Evolutionary conservation across 2,888 invertebrate genomes (phyloP), one percentile per base, ranked within the genome.

Genomic region (Heliconius hortense): DNA sequence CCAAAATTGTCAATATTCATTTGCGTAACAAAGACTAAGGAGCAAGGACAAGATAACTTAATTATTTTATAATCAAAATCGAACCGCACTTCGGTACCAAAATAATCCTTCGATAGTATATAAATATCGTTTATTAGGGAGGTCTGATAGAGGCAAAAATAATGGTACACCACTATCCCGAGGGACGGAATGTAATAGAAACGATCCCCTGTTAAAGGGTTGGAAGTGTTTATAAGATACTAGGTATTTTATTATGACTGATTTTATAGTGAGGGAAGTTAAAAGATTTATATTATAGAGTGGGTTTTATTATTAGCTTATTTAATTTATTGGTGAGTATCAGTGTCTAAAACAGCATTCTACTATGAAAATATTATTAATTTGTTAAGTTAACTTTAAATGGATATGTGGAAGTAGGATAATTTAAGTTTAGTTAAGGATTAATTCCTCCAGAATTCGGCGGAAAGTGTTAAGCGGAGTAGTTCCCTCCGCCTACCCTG

Each of bases 91-190:
- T 73, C 72, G 21, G 24, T 39, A 66, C 43, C 72, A 68, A 73
- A 73, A 73, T 63, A 77, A 73, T 53, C 72, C 66, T 59, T 60
- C 64, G 69, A 69, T 74, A 72, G 71, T 78, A 59, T 70, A 80
- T 80, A 82, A 83, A 83, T 82, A 80, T 78, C 74, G 81, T 80
- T 79, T 81, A 81, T 81, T 79, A 80, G 79, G 73, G 72, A 81
- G 77, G 76, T 80, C 78, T 80, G 81, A 82, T 82, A 82, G 78
- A 79, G 79, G 76, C 76, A 80, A 81, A 82, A 82, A 81, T 82
- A 82, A 82, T 82, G 82, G 82, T 80, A 62, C 63, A 72, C 82
- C 82, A 79, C 81, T 81, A 71, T 70, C 78, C 67, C 81, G 74
- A 79, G 70, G 66, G 81, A 76, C 79, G 76, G 59, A 60, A 73